A percentile compares a stretch with the other conserved stretches of the same genome.
Conservation (phyloP, 1,140 invertebrate genomes). For the Heliconius eleuchia region DNA sequence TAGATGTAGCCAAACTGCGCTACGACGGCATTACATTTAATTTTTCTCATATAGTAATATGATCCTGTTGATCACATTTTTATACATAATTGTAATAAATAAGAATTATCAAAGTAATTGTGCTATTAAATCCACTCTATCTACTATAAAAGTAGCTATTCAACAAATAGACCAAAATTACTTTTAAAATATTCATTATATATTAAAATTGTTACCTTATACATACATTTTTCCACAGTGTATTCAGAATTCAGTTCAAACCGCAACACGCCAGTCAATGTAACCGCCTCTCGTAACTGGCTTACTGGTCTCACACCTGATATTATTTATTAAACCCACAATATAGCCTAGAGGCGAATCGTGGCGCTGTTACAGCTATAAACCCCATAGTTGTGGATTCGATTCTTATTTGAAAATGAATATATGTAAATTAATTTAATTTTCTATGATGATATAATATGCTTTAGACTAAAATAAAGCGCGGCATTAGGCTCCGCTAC, state of each 20-base stretch:
- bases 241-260: conserved; percentile 15
- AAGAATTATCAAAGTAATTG: too few species aligned
- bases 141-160: too few species aligned
- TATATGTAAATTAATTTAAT: not conserved
- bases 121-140: too few species aligned
- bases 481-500: not conserved
- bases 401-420: not conserved
- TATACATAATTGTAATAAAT: too few species aligned
- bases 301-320: conserved; percentile 9
- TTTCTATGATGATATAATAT: too few species aligned
- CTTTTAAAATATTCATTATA: not conserved
- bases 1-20: too few species aligned
- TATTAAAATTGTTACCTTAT: not conserved
- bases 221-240: not conserved
- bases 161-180: too few species aligned
- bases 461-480: too few species aligned
- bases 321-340: conserved; percentile 11
- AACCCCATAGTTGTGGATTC: not conserved
- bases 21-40: too few species aligned
- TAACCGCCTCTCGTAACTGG: conserved; percentile 18
- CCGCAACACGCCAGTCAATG: conserved; percentile 15
- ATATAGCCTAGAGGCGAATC: not conserved
- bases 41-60: not conserved
- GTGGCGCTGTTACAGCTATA: not conserved
- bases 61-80: not conserved